A percentile compares a stretch with the other conserved stretches of the same genome.
Conservation (phyloP, 2,888 invertebrate species). For the Drosophila histrio region DNA sequence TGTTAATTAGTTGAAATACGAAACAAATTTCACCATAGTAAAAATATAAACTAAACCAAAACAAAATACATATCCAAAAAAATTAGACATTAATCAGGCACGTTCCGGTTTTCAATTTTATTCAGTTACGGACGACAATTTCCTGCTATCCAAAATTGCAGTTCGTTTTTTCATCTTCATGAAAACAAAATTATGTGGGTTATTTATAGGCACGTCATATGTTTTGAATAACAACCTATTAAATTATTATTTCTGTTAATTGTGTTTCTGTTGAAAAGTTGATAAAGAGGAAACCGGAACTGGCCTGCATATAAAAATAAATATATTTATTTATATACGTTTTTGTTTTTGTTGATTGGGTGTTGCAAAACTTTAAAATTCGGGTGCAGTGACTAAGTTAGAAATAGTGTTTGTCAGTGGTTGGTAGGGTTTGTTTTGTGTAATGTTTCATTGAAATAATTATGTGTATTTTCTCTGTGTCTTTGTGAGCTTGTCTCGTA, state of each 20-base stretch:
- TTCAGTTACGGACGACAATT: not conserved
- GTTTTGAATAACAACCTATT: not conserved
- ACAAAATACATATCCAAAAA: conserved; percentile 32
- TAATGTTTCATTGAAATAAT: conserved; percentile 15
- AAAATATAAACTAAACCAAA: conserved; percentile 43
- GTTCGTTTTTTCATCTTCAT: no score
- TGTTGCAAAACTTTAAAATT: conserved; percentile 52
- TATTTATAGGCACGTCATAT: not conserved
- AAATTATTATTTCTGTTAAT: not conserved
- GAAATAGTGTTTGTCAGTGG: conserved; percentile 38
- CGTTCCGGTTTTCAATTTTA: conserved; percentile 10
- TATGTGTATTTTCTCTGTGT: conserved; percentile 13
- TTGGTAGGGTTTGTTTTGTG: conserved; percentile 6
- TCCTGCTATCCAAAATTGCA: no score
- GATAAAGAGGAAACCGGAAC: conserved; percentile 5
- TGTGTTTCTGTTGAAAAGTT: not conserved
- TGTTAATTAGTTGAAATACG: conserved; percentile 20
- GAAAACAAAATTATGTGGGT: no score
- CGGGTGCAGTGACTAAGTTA: conserved; percentile 48
- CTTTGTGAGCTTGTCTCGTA: conserved; percentile 19
- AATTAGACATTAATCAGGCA: conserved; percentile 4
- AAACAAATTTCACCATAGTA: not conserved
- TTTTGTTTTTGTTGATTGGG: conserved; percentile 17
- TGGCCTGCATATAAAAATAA: conserved; percentile 29
- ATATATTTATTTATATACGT: conserved; percentile 22